These are phyloP conservation scores for Acrocephalus arundinaceus DNA, from an alignment of 2,113 vertebrate genomes.

Conservation along the genomic window DNA sequence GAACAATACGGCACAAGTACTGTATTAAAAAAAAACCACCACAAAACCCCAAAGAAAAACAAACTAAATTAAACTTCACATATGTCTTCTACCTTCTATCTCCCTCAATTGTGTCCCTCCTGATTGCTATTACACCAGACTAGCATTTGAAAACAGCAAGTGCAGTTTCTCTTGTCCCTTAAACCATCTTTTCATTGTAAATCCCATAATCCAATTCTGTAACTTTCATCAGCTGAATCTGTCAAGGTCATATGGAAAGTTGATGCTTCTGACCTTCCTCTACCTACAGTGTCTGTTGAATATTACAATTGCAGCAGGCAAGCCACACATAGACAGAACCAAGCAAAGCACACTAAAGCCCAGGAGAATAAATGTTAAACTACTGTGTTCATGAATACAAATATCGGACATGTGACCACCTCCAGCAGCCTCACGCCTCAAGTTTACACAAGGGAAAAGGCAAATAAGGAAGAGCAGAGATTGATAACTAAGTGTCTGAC, in stretches of 20 bases:
- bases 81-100: background rate
- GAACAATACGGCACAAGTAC: background rate
- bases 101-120: background rate
- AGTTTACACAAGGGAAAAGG: constrained; percentile 16
- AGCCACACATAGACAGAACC: constrained; percentile 2
- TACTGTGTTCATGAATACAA: constrained; percentile 33
- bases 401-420: background rate
- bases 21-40: background rate
- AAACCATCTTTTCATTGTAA: constrained; percentile 49
- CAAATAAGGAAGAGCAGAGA: background rate
- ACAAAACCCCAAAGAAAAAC: background rate
- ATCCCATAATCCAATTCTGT: constrained; percentile 60
- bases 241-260: constrained; percentile 59
- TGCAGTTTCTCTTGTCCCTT: background rate
- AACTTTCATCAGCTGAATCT: constrained; percentile 60
- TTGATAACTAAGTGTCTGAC: background rate
- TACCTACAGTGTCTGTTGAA: constrained; percentile 42
- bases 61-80: background rate
- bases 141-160: background rate
- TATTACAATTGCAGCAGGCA: constrained; percentile 24
- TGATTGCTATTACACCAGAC: background rate
- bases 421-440: background rate
- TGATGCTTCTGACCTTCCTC: constrained; percentile 53
- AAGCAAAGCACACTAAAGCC: constrained; percentile 50
- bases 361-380: constrained; percentile 50